Conservation (phyloP, 2,797 vertebrate genomes). For the Cryptoblepharus egeriae region DNA sequence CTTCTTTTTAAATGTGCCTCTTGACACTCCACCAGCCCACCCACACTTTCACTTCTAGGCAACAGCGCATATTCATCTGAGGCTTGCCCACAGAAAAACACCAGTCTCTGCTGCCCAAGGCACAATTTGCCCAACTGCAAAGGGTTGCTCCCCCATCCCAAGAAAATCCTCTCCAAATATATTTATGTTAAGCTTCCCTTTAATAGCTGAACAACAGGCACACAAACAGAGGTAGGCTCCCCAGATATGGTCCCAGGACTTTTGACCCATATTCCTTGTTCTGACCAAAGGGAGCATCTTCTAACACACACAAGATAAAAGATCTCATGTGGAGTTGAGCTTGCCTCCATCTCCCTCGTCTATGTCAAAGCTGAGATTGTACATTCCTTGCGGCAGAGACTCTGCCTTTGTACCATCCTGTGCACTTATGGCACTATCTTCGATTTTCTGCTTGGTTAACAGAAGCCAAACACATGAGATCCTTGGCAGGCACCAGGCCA, state of each 20-base stretch:
- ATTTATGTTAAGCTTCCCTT: too few relatives aligned
- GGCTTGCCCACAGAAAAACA: neutral
- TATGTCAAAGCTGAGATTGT: too few relatives aligned
- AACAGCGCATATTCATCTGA: neutral
- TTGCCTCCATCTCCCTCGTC: too few relatives aligned
- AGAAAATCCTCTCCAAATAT: neutral
- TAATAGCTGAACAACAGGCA: neutral
- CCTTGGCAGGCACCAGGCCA: neutral
- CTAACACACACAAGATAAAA: neutral
- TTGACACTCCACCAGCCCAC: neutral
- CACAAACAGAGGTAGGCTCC: neutral
- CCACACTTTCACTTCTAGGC: neutral
- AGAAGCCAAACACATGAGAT: neutral
- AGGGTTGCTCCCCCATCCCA: neutral
- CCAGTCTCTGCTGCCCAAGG: too few relatives aligned
- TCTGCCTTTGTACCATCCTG: too few relatives aligned
- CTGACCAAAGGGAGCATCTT: neutral
- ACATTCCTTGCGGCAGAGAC: too few relatives aligned
- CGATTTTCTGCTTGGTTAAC: neutral
- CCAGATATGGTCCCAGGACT: neutral
- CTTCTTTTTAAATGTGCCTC: neutral
- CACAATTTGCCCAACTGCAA: neutral
- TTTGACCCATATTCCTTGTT: neutral
- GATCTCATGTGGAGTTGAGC: neutral
- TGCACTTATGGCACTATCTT: too few relatives aligned